phyloP scores from a whole-genome alignment of 2,113 vertebrate genomes.

The Speoplatyrhinus poulsoni region DNA sequence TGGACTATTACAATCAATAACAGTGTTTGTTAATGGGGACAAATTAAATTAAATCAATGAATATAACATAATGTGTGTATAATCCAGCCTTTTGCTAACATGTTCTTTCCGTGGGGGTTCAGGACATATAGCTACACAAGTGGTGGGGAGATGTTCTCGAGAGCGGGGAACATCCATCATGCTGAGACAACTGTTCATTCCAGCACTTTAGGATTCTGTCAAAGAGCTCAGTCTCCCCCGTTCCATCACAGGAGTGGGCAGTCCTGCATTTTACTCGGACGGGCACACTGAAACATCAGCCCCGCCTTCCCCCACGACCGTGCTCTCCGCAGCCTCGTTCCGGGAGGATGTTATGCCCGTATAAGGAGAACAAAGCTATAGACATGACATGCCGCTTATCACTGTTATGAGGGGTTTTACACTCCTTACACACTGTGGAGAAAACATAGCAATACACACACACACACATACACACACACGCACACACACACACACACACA shows the following conservation, averaged over 20 bases:
- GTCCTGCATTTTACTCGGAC: background rate
- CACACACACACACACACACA: background rate
- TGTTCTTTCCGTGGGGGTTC: conserved; percentile 12
- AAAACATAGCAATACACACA: background rate
- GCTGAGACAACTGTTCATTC: conserved; percentile 79
- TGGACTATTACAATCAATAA: too few relatives aligned
- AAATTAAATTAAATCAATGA: too few relatives aligned
- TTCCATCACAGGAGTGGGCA: conserved; percentile 13
- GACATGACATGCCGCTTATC: background rate
- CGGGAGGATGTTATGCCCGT: conserved; percentile 45
- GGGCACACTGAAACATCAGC: background rate
- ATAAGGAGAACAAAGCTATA: conserved; percentile 38
- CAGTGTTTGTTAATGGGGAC: too few relatives aligned
- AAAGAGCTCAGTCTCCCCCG: conserved; percentile 52
- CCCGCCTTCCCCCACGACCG: background rate
- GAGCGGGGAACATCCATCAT: conserved; percentile 72
- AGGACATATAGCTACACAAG: conserved; percentile 45
- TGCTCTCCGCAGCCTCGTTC: conserved; percentile 26
- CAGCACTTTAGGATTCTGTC: conserved; percentile 74
- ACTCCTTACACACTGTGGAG: too few relatives aligned
- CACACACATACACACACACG: background rate
- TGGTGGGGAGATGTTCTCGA: conserved; percentile 16
- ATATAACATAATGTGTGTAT: background rate
- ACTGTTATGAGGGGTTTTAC: too few relatives aligned
- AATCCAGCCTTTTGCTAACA: background rate